phyloP scores from a whole-genome alignment of 2,113 vertebrate genomes.

The Onychorhynchus coronatus region DNA sequence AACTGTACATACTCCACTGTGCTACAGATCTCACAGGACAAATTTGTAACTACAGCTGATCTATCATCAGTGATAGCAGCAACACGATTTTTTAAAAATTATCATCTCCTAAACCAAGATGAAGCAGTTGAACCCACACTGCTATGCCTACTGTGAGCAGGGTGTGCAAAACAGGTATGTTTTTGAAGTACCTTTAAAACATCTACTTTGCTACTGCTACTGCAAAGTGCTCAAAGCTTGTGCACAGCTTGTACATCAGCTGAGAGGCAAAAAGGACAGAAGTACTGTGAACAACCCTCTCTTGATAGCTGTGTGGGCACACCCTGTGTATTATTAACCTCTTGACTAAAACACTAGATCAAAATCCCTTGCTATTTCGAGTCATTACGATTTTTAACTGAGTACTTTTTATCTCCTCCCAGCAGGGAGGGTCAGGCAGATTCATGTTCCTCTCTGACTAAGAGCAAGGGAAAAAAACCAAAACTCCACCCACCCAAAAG shows the following conservation, averaged over 20 bases:
- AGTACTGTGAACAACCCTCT: background rate
- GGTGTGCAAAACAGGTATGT: background rate
- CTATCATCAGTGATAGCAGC: background rate
- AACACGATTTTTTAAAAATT: background rate
- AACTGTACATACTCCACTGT: background rate
- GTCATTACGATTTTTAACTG: background rate
- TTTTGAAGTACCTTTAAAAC: background rate
- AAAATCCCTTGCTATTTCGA: background rate
- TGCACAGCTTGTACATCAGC: background rate
- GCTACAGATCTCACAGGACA: background rate
- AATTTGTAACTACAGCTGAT: background rate
- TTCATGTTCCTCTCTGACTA: background rate
- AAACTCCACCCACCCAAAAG: background rate
- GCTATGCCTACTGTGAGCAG: background rate
- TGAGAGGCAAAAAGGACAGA: background rate
- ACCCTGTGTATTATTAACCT: background rate
- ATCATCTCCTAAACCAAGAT: background rate
- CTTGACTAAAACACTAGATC: background rate
- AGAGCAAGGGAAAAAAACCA: background rate
- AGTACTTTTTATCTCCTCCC: background rate
- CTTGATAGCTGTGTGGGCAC: background rate
- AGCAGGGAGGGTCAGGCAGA: background rate
- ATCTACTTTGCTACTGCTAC: background rate
- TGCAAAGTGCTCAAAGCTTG: background rate
- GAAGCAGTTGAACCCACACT: background rate